Percentiles rank a stretch among this genome's conserved stretches.
phyloP scores from a whole-genome alignment of 2,797 vertebrate genomes.

The Acanthurus lineatus region DNA sequence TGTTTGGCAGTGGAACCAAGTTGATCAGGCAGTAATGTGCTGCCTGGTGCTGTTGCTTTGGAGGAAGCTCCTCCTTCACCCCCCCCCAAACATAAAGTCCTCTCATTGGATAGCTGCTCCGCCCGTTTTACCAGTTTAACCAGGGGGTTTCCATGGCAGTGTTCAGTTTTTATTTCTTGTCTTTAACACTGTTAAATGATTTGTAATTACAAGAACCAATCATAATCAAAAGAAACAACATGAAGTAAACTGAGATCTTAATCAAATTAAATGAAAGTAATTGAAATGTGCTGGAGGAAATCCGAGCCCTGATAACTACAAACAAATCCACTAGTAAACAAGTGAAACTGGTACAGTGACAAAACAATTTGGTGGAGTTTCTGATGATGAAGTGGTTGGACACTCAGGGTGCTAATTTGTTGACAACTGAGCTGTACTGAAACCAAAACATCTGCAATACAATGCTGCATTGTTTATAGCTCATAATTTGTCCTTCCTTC shows the following conservation, averaged over 20 bases:
- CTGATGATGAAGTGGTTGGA: not conserved
- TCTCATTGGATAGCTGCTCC: constrained; percentile 47
- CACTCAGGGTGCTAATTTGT: constrained; percentile 21
- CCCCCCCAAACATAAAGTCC: constrained; percentile 22
- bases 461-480: constrained; percentile 1
- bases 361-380: constrained; percentile 13
- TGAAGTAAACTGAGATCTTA: not conserved
- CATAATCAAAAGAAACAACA: not conserved
- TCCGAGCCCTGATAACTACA: not conserved
- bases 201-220: not conserved
- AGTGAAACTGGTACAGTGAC: constrained; percentile 11
- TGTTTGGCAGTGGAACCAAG: not conserved
- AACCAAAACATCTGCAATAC: constrained; percentile 11
- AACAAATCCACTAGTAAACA: constrained; percentile 6
- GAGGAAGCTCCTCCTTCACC: constrained; percentile 27
- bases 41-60: not conserved
- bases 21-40: constrained; percentile 2
- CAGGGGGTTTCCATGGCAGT: constrained; percentile 6
- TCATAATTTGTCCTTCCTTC: too few relatives aligned
- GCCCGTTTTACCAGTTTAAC: constrained; percentile 57
- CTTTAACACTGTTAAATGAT: not conserved
- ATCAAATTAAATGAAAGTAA: constrained; percentile 6
- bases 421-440: constrained; percentile 1
- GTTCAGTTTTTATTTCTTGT: constrained; percentile 12
- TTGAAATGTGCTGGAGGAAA: not conserved